These are phyloP conservation scores for Morone saxatilis DNA, from an alignment of 2,113 vertebrate genomes.

Conservation along the genomic window DNA sequence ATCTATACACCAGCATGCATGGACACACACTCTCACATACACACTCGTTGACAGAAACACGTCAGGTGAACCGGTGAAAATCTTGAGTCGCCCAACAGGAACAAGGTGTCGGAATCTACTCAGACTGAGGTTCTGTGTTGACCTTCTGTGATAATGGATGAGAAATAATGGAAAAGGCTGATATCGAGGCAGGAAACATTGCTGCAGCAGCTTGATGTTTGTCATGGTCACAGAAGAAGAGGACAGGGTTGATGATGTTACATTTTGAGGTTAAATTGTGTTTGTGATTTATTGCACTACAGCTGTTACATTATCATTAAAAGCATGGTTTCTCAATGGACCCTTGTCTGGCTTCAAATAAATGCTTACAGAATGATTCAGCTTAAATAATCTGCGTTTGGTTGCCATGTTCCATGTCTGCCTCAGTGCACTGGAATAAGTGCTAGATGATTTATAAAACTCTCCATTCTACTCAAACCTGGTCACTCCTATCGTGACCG, in stretches of 20 bases:
- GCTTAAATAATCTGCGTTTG: slow-evolving; percentile 29
- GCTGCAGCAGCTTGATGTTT: slow-evolving; percentile 34
- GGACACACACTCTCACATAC: slow-evolving; percentile 1
- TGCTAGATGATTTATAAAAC: slow-evolving; percentile 17
- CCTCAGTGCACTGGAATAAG: not conserved
- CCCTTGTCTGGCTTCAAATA: slow-evolving; percentile 7
- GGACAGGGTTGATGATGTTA: not conserved
- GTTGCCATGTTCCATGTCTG: slow-evolving; percentile 1
- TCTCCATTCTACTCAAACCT: not conserved
- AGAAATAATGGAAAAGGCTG: slow-evolving; percentile 71
- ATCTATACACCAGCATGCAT: slow-evolving; percentile 35
- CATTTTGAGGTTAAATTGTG: slow-evolving; percentile 19
- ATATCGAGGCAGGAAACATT: slow-evolving; percentile 52
- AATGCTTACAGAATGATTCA: not conserved
- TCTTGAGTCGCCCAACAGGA: slow-evolving; percentile 57
- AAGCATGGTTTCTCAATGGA: slow-evolving; percentile 4
- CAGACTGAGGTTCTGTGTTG: slow-evolving; percentile 64
- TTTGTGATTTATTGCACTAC: slow-evolving; percentile 19
- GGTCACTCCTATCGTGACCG: not conserved
- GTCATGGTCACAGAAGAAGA: slow-evolving; percentile 28
- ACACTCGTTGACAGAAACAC: slow-evolving; percentile 49
- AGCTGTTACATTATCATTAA: slow-evolving; percentile 19
- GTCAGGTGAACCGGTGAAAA: slow-evolving; percentile 65
- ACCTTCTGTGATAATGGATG: slow-evolving; percentile 76
- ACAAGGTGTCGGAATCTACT: slow-evolving; percentile 67